Evolutionary conservation across 2,888 invertebrate genomes (phyloP), one percentile per base, ranked within the genome.

Genomic region (Aplocera efformata): DNA sequence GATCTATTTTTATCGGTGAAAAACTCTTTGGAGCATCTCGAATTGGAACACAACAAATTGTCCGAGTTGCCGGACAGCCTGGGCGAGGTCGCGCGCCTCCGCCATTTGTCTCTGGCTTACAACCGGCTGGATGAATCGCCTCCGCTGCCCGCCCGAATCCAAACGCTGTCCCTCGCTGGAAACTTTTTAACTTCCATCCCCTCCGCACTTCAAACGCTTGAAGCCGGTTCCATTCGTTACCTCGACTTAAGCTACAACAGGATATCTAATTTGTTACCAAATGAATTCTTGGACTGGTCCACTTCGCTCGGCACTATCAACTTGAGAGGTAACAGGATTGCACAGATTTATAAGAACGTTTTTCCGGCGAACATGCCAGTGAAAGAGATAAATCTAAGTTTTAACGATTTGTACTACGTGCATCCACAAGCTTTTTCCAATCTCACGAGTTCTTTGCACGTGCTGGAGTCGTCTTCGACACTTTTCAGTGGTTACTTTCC

Each of bases 231-330:
- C n/a, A 82, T 88, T 72, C 84, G 84, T 68, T 96, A 96, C 80
- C 90, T 96, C 55, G 96, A 96, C 79, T 91, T 96, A 65, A 96
- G 95, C 47, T 96, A 96, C 79, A 96, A 97, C 76, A 92, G 92
- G 70, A 95, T 97, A 65, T 90, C 91, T 53, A 92, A 94, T 69
- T 91, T 96, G 58, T 90, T 91, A 55, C 91, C 93, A 45, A 92
- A 92, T 51, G 94, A 96, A 71, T 95, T 97, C 67, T 79, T 86
- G 7, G 90, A 91, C 48, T 96, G 96, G 95, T 94, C 94, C 17
- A 90, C 90, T 42, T 93, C 93, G 59, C 86, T 97, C 37, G 93
- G 93, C 68, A 96, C 95, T 54, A 90, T 97, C 48, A 90, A 96
- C 57, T 85, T 97, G 59, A 90, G 94, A 50, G 96, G 96, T 80